Evolutionary conservation across 2,797 vertebrate genomes (phyloP).

Genomic region (Paratrypauchen microcephalus): DNA sequence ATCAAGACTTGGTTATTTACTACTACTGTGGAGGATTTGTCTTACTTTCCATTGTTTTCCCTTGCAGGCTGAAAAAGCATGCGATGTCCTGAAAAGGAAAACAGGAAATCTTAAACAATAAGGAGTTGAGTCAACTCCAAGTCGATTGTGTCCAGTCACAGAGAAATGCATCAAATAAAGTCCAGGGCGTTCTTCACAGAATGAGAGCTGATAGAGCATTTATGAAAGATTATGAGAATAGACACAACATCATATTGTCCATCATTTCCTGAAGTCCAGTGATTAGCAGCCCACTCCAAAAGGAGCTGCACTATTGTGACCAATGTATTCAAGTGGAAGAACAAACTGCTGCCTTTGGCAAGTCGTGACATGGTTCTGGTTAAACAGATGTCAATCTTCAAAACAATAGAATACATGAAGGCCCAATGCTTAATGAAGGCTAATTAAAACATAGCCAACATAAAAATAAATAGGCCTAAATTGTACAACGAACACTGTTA

Average conservation of each 20-base stretch:
- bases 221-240: conserved; percentile 56
- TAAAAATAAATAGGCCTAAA: no score
- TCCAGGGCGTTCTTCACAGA: conserved; percentile 29
- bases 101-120: conserved; percentile 82
- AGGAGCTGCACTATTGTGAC: conserved; percentile 36
- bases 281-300: conserved; percentile 30
- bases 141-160: conserved; percentile 60
- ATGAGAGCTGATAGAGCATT: conserved; percentile 30
- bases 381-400: conserved; percentile 14
- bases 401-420: not conserved
- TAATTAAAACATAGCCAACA: no score
- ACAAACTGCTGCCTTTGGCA: conserved; percentile 69
- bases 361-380: conserved; percentile 35
- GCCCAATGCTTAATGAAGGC: no score
- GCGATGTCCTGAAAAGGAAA: conserved; percentile 59
- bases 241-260: conserved; percentile 80
- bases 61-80: conserved; percentile 27
- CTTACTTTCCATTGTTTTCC: not conserved
- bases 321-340: conserved; percentile 55
- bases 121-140: conserved; percentile 63
- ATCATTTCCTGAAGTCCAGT: conserved; percentile 65
- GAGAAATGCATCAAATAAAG: conserved; percentile 69
- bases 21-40: not conserved
- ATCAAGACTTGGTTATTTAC: not conserved
- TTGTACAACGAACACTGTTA: no score